A percentile compares a stretch with the other conserved stretches of the same genome.
These are phyloP conservation scores for Eurypyga helias DNA, from an alignment of 2,113 vertebrate genomes.

Conservation along the genomic window DNA sequence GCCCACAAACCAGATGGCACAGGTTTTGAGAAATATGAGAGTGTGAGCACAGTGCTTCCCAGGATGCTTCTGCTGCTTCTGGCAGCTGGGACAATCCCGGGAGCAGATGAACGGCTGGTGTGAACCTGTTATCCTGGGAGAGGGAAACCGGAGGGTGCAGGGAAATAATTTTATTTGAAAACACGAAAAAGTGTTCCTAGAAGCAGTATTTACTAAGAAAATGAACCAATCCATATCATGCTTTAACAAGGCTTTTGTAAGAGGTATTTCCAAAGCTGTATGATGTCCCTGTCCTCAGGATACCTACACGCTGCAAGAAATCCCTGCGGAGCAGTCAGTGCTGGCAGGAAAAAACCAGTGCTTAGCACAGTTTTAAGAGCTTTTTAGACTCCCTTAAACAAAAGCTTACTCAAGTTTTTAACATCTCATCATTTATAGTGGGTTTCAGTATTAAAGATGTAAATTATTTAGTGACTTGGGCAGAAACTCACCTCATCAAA, in stretches of 20 bases:
- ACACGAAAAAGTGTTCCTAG: neutral
- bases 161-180: neutral
- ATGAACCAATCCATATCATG: neutral
- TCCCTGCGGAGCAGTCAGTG: neutral
- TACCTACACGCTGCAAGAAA: neutral
- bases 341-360: neutral
- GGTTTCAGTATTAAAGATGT: slow-evolving; percentile 23
- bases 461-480: slow-evolving; percentile 29
- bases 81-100: neutral
- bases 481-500: neutral
- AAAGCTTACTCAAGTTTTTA: neutral
- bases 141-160: neutral
- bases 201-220: neutral
- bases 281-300: neutral
- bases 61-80: neutral
- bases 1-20: neutral
- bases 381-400: neutral
- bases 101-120: neutral
- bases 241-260: neutral
- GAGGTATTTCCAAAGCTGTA: neutral
- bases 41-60: fast-evolving
- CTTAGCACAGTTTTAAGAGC: neutral
- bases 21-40: neutral
- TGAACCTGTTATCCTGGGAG: neutral
- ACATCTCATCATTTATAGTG: slow-evolving; percentile 10